Base-by-base conservation (phyloP, 2,113 vertebrate genomes). In the Salvelinus sp. region DNA sequence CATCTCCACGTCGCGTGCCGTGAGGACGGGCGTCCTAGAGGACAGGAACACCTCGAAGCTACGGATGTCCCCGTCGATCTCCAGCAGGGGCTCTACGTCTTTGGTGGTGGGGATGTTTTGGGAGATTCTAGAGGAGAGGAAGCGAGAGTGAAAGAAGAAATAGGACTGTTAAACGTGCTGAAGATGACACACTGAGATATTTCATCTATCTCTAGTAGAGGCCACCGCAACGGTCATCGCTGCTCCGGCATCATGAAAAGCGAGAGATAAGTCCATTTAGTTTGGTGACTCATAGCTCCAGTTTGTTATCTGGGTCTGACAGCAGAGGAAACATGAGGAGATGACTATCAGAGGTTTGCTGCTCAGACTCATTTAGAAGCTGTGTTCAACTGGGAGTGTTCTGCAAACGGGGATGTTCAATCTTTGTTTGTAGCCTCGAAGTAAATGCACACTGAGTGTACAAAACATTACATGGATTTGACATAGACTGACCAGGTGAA, bases 1-100 rank as follows among this genome's bases (percentile, higher is more conserved):
- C 69, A 94, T 96, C 85, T 98, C 96, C 22, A 99, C 95, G 76
- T 99, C 98, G 72, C 94, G 93, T 66, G 96, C 93, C 12, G 96
- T 93, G 72, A 99, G 97, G 80, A 98, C 94, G 1, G 98, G 98
- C 0, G 95, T 98, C 84, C 97, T 91, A 0, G 98, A 99, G 68
- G 97, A 97, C 22, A 99, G 90, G 90, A 99, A 99, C 10, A 99
- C 95, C 90, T 99, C 98, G 75, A 99, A 99, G 88, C 96, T 99
- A 65, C 97, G 92, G 73, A 97, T 93, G 79, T 99, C 98, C 54
- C 94, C 96, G 79, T 99, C 98, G 14, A 99, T 99, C 92, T 99
- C 97, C 84, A 99, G 93, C 62, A 99, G 91, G 3, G 98, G 98
- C 70, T 99, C 98, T 69, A 99, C 96, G 12, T 99, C 98, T 88